These are phyloP conservation scores for Limosa lapponica DNA, from an alignment of 2,797 vertebrate species.

Conservation along the genomic window DNA sequence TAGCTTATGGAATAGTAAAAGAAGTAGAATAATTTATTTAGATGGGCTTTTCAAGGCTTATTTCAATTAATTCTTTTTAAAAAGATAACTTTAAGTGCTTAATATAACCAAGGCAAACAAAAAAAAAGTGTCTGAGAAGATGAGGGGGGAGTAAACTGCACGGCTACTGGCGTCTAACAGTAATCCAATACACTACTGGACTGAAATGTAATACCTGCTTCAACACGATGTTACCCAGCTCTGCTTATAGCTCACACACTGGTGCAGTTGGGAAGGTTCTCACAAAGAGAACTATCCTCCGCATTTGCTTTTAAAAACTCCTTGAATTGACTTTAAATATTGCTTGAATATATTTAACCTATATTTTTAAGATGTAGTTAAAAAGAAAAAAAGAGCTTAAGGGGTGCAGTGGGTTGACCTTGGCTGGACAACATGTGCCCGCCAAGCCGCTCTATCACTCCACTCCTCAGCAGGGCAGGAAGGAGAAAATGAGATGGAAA, in stretches of 20 bases:
- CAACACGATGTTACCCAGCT: background rate
- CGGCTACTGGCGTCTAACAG: background rate
- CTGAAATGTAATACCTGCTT: conserved; percentile 31
- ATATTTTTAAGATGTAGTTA: background rate
- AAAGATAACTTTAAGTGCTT: background rate
- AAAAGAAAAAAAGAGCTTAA: background rate
- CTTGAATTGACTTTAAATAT: background rate
- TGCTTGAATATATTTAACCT: background rate
- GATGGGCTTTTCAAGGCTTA: background rate
- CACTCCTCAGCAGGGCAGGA: background rate
- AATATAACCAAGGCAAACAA: background rate
- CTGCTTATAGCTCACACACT: background rate
- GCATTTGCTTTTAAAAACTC: background rate
- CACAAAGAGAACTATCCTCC: background rate
- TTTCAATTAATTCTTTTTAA: background rate
- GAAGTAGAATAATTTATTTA: background rate
- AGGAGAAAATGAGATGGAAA: background rate
- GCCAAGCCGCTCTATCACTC: background rate
- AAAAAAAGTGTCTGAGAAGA: background rate
- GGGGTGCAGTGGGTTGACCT: background rate
- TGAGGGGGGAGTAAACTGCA: background rate
- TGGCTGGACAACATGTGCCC: background rate
- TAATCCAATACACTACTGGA: background rate
- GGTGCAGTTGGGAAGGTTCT: background rate
- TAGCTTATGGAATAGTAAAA: background rate